Conservation (phyloP, 1,140 invertebrate species). For the Danaus plexippus region DNA sequence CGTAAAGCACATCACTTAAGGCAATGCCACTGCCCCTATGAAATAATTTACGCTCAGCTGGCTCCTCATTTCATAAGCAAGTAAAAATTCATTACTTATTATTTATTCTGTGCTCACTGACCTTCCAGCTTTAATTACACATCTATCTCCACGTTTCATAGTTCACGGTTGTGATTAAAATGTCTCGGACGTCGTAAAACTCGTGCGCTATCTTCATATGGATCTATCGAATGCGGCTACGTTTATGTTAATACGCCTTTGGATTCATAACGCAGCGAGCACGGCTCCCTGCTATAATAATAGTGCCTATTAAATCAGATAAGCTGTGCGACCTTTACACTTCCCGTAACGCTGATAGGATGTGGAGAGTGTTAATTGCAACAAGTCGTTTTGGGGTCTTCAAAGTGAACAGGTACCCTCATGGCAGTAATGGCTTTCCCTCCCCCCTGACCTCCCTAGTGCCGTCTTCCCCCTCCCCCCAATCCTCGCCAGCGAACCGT, state of each 20-base stretch:
- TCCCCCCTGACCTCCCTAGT: constrained; percentile 29
- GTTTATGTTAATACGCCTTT: constrained; percentile 57
- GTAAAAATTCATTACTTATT: constrained; percentile 66
- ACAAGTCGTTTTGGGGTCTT: constrained; percentile 19
- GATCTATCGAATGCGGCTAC: constrained; percentile 41
- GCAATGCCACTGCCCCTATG: constrained; percentile 60
- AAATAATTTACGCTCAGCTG: constrained; percentile 65
- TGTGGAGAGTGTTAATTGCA: constrained; percentile 52
- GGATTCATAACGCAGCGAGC: constrained; percentile 59
- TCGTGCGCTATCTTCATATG: constrained; percentile 38
- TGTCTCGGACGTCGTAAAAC: constrained; percentile 52
- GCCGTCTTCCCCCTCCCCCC: no score
- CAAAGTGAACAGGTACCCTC: constrained; percentile 35
- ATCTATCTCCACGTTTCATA: constrained; percentile 51
- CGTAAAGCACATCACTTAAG: constrained; percentile 43
- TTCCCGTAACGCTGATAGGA: constrained; percentile 49
- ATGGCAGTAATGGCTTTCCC: constrained; percentile 42
- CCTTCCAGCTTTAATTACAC: constrained; percentile 64
- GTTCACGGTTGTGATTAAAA: constrained; percentile 69
- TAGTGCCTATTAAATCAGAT: constrained; percentile 63
- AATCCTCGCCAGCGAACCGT: constrained; percentile 40
- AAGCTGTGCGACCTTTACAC: constrained; percentile 63
- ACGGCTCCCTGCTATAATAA: constrained; percentile 55
- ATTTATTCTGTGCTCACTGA: constrained; percentile 64
- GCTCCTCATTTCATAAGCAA: constrained; percentile 58